These are phyloP conservation scores for Meloidogyne chitwoodi DNA, from an alignment of 1,140 invertebrate species.

Conservation along the genomic window DNA sequence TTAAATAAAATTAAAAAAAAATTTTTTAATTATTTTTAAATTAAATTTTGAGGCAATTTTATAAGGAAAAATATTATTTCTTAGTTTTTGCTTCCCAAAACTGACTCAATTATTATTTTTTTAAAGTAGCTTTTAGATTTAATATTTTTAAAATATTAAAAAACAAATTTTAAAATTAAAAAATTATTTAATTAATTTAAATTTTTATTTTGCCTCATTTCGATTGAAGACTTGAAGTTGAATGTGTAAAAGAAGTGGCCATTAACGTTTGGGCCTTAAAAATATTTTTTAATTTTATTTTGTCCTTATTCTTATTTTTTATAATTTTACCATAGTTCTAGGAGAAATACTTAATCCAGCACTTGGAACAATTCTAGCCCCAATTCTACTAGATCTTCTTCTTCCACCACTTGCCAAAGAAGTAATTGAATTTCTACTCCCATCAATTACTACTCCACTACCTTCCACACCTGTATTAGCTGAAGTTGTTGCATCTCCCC, in stretches of 20 bases:
- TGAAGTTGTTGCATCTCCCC: neutral
- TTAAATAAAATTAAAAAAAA: neutral
- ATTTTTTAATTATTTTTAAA: neutral
- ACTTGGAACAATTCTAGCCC: slow-evolving; percentile 8
- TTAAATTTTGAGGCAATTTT: too few species aligned
- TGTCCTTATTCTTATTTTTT: neutral
- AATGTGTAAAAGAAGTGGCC: slow-evolving; percentile 45
- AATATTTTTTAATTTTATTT: slow-evolving; percentile 11
- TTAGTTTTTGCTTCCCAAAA: too few species aligned
- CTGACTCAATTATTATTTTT: too few species aligned
- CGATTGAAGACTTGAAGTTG: slow-evolving; percentile 48
- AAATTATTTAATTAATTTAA: neutral
- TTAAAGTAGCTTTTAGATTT: too few species aligned
- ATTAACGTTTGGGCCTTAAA: slow-evolving; percentile 37
- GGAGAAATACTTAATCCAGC: slow-evolving; percentile 9
- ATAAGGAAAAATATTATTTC: too few species aligned
- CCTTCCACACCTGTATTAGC: neutral
- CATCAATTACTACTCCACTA: neutral
- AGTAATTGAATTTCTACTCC: neutral
- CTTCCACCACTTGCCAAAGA: neutral
- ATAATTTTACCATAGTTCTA: slow-evolving; percentile 4
- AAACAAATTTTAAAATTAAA: too few species aligned
- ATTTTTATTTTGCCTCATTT: slow-evolving; percentile 22
- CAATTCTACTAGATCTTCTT: neutral
- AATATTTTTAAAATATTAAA: too few species aligned